phyloP scores from a whole-genome alignment of 2,888 invertebrate species.

The Cerastis leucographa region DNA sequence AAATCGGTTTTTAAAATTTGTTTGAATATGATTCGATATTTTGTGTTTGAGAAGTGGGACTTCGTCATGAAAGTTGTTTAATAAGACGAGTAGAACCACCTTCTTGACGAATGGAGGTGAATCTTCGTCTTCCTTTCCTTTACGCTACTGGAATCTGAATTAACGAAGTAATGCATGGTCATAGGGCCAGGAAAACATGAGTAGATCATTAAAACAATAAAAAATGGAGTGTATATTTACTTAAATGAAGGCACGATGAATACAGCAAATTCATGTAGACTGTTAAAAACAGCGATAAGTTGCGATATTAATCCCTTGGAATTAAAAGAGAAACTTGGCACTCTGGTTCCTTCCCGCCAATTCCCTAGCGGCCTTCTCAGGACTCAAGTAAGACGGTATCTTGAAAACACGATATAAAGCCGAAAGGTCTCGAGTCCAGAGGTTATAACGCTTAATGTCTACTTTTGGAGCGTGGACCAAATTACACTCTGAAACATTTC shows the following conservation, averaged over 20 bases:
- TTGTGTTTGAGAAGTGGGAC: too few relatives aligned
- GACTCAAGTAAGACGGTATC: slow-evolving; percentile 76
- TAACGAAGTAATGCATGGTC: neutral
- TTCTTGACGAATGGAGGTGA: too few relatives aligned
- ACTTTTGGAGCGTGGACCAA: slow-evolving; percentile 62
- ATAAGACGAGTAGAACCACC: too few relatives aligned
- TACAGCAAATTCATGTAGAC: neutral
- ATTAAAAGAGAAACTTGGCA: neutral
- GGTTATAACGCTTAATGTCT: slow-evolving; percentile 72
- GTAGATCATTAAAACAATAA: neutral
- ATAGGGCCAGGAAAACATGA: neutral
- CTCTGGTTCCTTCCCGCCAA: neutral
- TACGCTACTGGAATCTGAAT: neutral
- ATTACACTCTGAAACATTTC: slow-evolving; percentile 65
- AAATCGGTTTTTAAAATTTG: too few relatives aligned
- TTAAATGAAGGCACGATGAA: neutral
- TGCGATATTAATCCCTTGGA: neutral
- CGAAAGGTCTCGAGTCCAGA: slow-evolving; percentile 82
- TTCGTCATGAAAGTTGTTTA: too few relatives aligned
- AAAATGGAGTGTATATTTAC: neutral
- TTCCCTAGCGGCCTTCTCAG: neutral
- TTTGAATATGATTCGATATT: too few relatives aligned
- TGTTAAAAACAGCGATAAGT: neutral
- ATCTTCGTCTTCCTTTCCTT: neutral
- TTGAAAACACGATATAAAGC: slow-evolving; percentile 80